These are phyloP conservation scores for Pelodiscus sinensis DNA, from an alignment of 2,113 vertebrate genomes.

Conservation along the genomic window DNA sequence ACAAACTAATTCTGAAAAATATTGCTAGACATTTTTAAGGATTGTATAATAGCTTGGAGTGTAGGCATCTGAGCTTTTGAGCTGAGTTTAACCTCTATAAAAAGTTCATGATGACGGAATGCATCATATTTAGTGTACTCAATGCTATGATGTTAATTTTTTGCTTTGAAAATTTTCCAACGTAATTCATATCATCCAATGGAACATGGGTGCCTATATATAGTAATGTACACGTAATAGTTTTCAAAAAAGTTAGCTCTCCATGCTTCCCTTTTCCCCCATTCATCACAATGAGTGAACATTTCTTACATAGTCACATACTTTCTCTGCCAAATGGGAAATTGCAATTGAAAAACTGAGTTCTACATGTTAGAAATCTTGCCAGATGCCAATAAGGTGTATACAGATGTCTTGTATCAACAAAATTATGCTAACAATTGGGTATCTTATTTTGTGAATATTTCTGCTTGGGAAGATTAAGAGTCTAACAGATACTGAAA, in stretches of 20 bases:
- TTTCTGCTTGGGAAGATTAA: slow-evolving; percentile 33
- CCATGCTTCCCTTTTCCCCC: background rate
- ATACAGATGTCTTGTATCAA: slow-evolving; percentile 23
- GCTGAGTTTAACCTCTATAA: slow-evolving; percentile 16
- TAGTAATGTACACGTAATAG: background rate
- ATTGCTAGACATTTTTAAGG: background rate
- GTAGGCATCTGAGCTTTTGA: background rate
- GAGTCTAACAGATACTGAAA: slow-evolving; percentile 7
- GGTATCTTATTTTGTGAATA: slow-evolving; percentile 41
- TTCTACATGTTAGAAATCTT: slow-evolving; percentile 12
- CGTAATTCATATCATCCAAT: background rate
- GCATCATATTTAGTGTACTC: background rate
- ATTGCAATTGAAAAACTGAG: slow-evolving; percentile 17
- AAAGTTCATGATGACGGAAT: background rate
- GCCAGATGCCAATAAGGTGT: slow-evolving; percentile 28
- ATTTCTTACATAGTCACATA: slow-evolving; percentile 13
- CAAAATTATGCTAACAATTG: slow-evolving; percentile 40
- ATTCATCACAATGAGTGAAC: background rate
- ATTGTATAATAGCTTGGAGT: background rate
- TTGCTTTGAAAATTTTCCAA: background rate
- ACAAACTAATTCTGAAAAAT: background rate
- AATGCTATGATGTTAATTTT: background rate
- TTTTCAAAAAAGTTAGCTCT: background rate
- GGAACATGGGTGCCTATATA: background rate
- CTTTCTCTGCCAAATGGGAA: background rate